Base-by-base conservation (phyloP, 2,797 vertebrate genomes). In the Coreius guichenoti region DNA sequence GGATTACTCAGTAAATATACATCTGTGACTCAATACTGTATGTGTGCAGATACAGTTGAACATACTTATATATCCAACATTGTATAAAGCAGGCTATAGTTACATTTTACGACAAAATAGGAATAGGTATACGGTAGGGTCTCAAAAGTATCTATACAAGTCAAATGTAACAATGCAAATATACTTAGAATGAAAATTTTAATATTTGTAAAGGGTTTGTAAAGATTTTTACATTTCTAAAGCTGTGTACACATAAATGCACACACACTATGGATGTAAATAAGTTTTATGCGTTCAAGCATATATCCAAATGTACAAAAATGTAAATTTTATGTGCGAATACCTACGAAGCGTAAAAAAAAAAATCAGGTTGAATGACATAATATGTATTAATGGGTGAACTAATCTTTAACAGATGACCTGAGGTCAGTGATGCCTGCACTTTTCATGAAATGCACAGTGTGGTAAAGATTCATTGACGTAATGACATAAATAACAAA, bases 371-470 rank as follows among this genome's bases (percentile, higher is more conserved):
- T 19, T 17, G 14, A 33, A 61, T 12, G 14, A 11, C 8, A 61
- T 26, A 33, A 75, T 21, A 33, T 43, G 26, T 54, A 26, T 77
- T 26, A 61, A 77, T 26, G 36, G 54, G 4, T 61, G 75, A 29
- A 29, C 14, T 63, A 29, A 63, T 78, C 12, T 54, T 83, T 68
- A 51, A 77, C 47, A 56, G 49, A 84, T 56, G 13, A 51, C 61
- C 58, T 26, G 31, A 54, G 61, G 61, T 69, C 47, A 69, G 29
- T 63, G 26, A 69, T 9, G 23, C 19, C 63, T 69, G n/a, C 13
- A 56, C 13, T 56, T 78, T 69, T 43, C 63, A 78, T 45, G n/a
- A 51, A 45, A 69, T 9, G 61, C 29, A 13, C 29, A 76, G 56
- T 8, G 72, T 43, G 31, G 23, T 43, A 39, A 43, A 68, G n/a